Base-by-base conservation (phyloP, 2,888 invertebrate genomes). In the Zygogramma bicolorata region DNA sequence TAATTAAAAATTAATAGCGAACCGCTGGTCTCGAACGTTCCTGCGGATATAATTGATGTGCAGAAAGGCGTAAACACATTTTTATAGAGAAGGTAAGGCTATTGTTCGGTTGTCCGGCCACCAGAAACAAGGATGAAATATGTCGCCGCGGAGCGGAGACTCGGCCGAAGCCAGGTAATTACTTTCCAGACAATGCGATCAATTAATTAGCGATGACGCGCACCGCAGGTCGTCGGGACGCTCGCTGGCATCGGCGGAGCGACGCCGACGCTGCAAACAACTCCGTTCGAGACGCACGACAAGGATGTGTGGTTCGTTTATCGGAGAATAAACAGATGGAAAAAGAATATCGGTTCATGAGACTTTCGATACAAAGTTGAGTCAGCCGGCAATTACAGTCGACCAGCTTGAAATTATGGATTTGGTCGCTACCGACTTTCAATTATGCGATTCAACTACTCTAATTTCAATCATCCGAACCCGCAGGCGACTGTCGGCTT, bases 111-210 rank as follows among this genome's bases (percentile, higher is more conserved):
- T 68, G 73, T 76, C 68, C 72, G 65, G 73, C 84, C 85, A 84
- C 85, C 85, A 84, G 85, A 85, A 86, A 82, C 81, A 83, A 85
- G 84, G 86, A 86, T 86, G 85, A 86, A 85, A 85, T 86, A 86
- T 86, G 81, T 83, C 81, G 76, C 71, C 79, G 81, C 79, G 77
- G 76, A 81, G 77, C 80, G 82, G 82, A 83, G 84, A 82, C 84
- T 82, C 85, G 85, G 74, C 74, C 73, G 83, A 82, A 83, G 83
- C 85, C 87, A 87, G 87, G 87, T 87, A 87, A 87, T 87, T 87
- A 87, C 87, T 86, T 87, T 86, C 84, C 84, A 85, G 73, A 87
- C 87, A 87, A 87, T 87, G 85, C 86, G 85, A 87, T 87, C 87
- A 87, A 87, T 87, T 87, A 87, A 87, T 87, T 87, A 87, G 84